phyloP scores from a whole-genome alignment of 2,797 vertebrate genomes.

The Gymnocypris eckloni region DNA sequence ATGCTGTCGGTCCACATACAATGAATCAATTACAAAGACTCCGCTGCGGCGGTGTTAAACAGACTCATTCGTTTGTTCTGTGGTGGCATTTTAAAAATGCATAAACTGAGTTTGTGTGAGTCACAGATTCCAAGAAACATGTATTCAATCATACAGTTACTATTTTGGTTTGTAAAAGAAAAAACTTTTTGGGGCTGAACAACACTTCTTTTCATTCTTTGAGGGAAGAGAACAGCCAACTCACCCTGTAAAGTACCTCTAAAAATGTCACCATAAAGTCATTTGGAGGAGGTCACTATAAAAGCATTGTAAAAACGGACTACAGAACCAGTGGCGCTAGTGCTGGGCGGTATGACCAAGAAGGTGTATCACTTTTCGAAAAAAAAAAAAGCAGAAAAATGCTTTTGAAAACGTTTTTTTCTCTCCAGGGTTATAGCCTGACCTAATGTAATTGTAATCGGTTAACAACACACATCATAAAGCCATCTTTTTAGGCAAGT shows the following conservation, averaged over 20 bases:
- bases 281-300: constrained; percentile 31
- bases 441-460: no score
- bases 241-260: constrained; percentile 25
- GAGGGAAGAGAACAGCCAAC: constrained; percentile 1
- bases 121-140: constrained; percentile 32
- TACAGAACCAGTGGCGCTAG: not conserved
- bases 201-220: constrained; percentile 34
- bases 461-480: no score
- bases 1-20: not conserved
- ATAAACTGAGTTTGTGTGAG: constrained; percentile 18
- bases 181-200: not conserved
- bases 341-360: no score
- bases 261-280: constrained; percentile 38
- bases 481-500: no score
- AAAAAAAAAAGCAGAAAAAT: no score
- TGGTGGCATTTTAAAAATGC: constrained; percentile 33
- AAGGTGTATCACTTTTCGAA: no score
- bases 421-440: no score
- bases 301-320: not conserved
- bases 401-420: no score
- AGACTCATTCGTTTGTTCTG: constrained; percentile 7
- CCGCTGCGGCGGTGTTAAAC: constrained; percentile 25
- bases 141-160: constrained; percentile 10
- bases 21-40: constrained; percentile 35
- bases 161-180: constrained; percentile 1